phyloP scores from a whole-genome alignment of 1,140 invertebrate genomes.

The Hestina assimilis region DNA sequence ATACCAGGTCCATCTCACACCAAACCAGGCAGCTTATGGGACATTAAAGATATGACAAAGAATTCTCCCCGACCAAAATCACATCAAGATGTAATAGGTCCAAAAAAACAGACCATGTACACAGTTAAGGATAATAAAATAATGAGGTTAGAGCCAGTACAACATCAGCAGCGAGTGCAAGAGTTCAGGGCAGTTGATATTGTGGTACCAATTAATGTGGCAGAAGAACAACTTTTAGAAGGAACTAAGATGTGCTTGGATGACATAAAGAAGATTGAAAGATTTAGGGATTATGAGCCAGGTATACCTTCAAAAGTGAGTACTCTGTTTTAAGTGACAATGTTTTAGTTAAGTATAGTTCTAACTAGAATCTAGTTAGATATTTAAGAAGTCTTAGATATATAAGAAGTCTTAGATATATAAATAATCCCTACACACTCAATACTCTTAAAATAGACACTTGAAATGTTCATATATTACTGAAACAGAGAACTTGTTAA shows the following conservation, averaged over 20 bases:
- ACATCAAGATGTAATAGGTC: constrained; percentile 25
- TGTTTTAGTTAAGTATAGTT: background rate
- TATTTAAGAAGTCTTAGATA: too few relatives aligned
- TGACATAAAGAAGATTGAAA: constrained; percentile 66
- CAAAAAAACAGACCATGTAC: constrained; percentile 58
- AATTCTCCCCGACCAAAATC: constrained; percentile 11
- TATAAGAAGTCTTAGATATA: too few relatives aligned
- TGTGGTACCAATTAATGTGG: constrained; percentile 55
- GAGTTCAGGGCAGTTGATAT: constrained; percentile 60
- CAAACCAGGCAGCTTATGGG: constrained; percentile 57
- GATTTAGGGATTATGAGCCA: constrained; percentile 68
- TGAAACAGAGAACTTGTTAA: too few relatives aligned
- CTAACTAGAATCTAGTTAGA: background rate
- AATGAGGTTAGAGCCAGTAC: constrained; percentile 49
- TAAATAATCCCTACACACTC: too few relatives aligned
- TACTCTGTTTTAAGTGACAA: constrained; percentile 2
- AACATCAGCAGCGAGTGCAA: constrained; percentile 25
- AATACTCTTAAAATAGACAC: too few relatives aligned
- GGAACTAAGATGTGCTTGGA: constrained; percentile 68
- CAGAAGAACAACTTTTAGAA: constrained; percentile 59
- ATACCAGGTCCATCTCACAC: constrained; percentile 29
- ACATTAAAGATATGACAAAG: constrained; percentile 45
- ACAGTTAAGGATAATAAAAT: constrained; percentile 66
- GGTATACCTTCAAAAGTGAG: constrained; percentile 68
- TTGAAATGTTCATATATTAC: too few relatives aligned